Evolutionary conservation across 2,888 invertebrate species (phyloP).

Genomic region (Polydrusus tereticollis): DNA sequence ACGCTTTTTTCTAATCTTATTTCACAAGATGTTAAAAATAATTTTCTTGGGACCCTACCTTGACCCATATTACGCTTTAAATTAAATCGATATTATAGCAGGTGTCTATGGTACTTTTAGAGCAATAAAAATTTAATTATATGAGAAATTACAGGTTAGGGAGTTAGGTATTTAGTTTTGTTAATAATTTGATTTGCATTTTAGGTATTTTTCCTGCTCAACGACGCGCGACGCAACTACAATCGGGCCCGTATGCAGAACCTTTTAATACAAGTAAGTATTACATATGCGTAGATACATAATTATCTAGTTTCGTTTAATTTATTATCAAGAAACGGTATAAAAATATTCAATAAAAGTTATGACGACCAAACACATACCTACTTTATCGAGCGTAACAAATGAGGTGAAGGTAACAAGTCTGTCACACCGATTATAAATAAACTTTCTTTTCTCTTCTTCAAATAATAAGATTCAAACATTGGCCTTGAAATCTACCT

Average conservation of each 20-base stretch:
- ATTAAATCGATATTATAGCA: not conserved
- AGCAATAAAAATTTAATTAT: not conserved
- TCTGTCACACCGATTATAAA: conserved; percentile 34
- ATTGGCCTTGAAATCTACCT: conserved; percentile 41
- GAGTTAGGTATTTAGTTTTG: too few relatives aligned
- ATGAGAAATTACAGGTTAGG: too few relatives aligned
- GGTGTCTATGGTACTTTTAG: not conserved
- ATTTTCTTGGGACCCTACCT: not conserved
- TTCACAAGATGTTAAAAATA: not conserved
- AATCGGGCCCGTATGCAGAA: too few relatives aligned
- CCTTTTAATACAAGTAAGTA: too few relatives aligned
- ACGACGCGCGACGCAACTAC: too few relatives aligned
- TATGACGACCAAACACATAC: not conserved
- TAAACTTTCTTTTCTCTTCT: conserved; percentile 39
- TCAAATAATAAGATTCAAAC: conserved; percentile 33
- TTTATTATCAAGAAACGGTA: not conserved
- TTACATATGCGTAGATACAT: too few relatives aligned
- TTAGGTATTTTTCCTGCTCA: too few relatives aligned
- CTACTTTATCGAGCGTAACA: conserved; percentile 21
- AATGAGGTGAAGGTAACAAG: conserved; percentile 43
- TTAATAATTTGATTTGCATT: too few relatives aligned
- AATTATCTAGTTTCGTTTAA: too few relatives aligned
- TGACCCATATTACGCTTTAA: conserved; percentile 14
- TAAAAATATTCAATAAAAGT: not conserved
- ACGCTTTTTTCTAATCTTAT: not conserved